Evolutionary conservation across 2,113 vertebrate genomes (phyloP).

Genomic region (Gambusia holbrooki): DNA sequence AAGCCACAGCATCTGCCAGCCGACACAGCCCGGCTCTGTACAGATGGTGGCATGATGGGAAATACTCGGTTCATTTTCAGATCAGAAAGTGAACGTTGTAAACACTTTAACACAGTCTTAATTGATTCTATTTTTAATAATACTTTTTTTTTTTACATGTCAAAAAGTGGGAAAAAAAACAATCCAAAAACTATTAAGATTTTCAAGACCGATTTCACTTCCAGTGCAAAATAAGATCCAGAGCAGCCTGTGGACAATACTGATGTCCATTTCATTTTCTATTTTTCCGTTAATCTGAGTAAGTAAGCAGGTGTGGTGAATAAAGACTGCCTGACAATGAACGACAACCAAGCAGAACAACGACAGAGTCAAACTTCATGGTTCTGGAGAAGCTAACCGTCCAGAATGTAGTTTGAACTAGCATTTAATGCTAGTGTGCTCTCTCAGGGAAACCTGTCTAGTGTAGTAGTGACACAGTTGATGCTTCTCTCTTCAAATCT

Average conservation of each 20-base stretch:
- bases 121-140: neutral
- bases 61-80: slow-evolving; percentile 36
- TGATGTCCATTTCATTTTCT: neutral
- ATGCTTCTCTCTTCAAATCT: too few relatives aligned
- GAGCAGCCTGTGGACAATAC: neutral
- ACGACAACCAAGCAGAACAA: neutral
- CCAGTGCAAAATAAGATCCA: neutral
- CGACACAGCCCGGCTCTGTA: slow-evolving; percentile 51
- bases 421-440: neutral
- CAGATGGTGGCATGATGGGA: slow-evolving; percentile 58
- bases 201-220: neutral
- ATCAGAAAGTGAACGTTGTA: slow-evolving; percentile 52
- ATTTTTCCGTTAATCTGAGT: neutral
- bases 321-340: neutral
- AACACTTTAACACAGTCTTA: slow-evolving; percentile 31
- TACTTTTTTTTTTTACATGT: neutral
- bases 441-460: neutral
- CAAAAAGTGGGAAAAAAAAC: too few relatives aligned
- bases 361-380: neutral
- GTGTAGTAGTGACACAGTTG: neutral
- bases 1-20: slow-evolving; percentile 60
- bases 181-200: neutral
- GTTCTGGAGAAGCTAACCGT: neutral
- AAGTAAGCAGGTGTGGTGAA: neutral
- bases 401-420: neutral